Evolutionary conservation across 2,888 invertebrate genomes (phyloP).

Genomic region (Adela reaumurella): DNA sequence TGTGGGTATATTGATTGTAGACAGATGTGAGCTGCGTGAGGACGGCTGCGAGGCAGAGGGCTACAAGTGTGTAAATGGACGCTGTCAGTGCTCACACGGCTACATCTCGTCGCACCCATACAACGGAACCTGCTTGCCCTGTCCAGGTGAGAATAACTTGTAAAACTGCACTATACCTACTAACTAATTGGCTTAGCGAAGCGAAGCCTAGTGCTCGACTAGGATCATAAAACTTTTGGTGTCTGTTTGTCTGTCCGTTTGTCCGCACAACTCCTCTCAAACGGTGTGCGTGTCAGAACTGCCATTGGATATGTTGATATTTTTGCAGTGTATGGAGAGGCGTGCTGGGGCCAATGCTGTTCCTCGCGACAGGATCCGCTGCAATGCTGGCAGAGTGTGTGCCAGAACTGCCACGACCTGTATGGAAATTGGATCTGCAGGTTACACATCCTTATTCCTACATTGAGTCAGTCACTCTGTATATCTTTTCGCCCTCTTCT

Average conservation of each 20-base stretch:
- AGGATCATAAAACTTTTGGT: no score
- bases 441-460: no score
- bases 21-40: background rate
- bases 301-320: no score
- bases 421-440: slow-evolving; percentile 39
- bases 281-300: no score
- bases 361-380: slow-evolving; percentile 24
- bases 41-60: slow-evolving; percentile 29
- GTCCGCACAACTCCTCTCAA: no score
- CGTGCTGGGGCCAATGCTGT: slow-evolving; percentile 37
- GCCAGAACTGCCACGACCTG: slow-evolving; percentile 32
- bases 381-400: slow-evolving; percentile 39
- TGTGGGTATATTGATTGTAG: no score
- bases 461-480: no score
- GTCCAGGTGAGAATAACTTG: slow-evolving; percentile 41
- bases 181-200: no score
- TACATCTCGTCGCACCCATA: slow-evolving; percentile 30
- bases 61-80: slow-evolving; percentile 33
- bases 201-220: no score
- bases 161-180: no score
- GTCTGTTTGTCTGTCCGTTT: no score
- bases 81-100: slow-evolving; percentile 35
- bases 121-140: slow-evolving; percentile 29
- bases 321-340: slow-evolving; percentile 33
- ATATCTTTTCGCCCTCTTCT: slow-evolving; percentile 2